Conservation (phyloP, 1,140 invertebrate genomes). For the Homarus americanus region DNA sequence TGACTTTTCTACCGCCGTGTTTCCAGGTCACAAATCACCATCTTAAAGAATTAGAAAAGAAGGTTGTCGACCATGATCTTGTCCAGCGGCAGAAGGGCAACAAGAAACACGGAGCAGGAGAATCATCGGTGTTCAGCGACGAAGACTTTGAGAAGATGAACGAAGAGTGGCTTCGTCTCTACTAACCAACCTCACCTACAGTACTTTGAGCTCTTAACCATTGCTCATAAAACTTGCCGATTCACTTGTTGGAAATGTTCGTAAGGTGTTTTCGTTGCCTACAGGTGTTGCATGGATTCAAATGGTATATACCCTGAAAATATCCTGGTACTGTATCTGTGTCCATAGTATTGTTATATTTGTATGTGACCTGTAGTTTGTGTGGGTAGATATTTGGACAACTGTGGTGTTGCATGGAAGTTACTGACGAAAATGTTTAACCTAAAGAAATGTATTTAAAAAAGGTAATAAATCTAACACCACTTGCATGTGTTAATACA, state of each 20-base stretch:
- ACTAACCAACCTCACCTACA: constrained; percentile 14
- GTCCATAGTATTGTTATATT: not conserved
- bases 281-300: not conserved
- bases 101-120: constrained; percentile 30
- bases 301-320: not conserved
- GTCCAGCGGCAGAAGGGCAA: not conserved
- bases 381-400: not conserved
- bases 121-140: constrained; percentile 48
- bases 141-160: constrained; percentile 70
- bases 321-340: not conserved
- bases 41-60: constrained; percentile 44
- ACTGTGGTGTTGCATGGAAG: not conserved
- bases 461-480: not conserved
- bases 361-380: not conserved
- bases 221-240: not conserved
- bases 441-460: not conserved
- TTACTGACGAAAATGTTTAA: not conserved
- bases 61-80: not conserved
- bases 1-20: not conserved
- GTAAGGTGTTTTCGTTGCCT: not conserved
- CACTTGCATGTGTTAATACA: not conserved
- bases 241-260: not conserved
- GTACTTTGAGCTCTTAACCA: not conserved
- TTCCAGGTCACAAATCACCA: constrained; percentile 46
- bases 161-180: constrained; percentile 55